Evolutionary conservation across 2,797 vertebrate species (phyloP).

Genomic region (Paedocypris micromegethes): DNA sequence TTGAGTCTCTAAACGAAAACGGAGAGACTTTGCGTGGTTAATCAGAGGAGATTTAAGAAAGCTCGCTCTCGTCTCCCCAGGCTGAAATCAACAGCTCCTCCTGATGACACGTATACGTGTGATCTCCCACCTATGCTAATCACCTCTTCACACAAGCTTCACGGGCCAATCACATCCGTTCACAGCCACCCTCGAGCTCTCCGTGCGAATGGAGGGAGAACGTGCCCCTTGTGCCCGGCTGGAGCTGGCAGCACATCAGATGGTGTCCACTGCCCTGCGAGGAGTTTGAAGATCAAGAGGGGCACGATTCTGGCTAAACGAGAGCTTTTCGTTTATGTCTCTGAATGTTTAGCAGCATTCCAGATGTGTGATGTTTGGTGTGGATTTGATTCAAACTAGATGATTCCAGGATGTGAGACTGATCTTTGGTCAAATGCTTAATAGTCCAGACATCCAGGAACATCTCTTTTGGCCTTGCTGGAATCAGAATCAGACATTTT

Average conservation of each 20-base stretch:
- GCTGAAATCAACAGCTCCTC: slow-evolving; percentile 50
- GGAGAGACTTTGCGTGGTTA: no score
- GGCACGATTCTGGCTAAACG: slow-evolving; percentile 44
- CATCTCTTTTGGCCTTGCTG: slow-evolving; percentile 47
- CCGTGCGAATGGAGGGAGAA: slow-evolving; percentile 32
- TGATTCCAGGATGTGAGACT: slow-evolving; percentile 47
- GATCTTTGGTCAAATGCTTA: slow-evolving; percentile 54
- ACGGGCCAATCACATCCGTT: slow-evolving; percentile 47
- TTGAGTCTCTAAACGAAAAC: no score
- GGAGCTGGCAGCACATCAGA: slow-evolving; percentile 35
- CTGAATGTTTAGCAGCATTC: slow-evolving; percentile 58
- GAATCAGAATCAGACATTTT: slow-evolving; percentile 20
- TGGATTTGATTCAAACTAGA: slow-evolving; percentile 58
- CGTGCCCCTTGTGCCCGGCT: slow-evolving; percentile 30
- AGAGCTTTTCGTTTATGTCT: slow-evolving; percentile 54
- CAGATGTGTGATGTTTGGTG: slow-evolving; percentile 45
- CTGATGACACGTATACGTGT: slow-evolving; percentile 49
- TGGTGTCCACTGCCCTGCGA: slow-evolving; percentile 50
- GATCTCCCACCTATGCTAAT: slow-evolving; percentile 52
- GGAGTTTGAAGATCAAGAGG: slow-evolving; percentile 47
- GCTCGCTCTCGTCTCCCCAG: slow-evolving; percentile 41
- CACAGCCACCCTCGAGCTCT: slow-evolving; percentile 40
- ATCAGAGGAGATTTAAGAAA: slow-evolving; percentile 25
- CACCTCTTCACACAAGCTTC: slow-evolving; percentile 50
- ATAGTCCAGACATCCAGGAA: slow-evolving; percentile 51